Evolutionary conservation across 2,797 vertebrate species (phyloP), one percentile per base, ranked within the genome.

Genomic region (Artibeus jamaicensis): DNA sequence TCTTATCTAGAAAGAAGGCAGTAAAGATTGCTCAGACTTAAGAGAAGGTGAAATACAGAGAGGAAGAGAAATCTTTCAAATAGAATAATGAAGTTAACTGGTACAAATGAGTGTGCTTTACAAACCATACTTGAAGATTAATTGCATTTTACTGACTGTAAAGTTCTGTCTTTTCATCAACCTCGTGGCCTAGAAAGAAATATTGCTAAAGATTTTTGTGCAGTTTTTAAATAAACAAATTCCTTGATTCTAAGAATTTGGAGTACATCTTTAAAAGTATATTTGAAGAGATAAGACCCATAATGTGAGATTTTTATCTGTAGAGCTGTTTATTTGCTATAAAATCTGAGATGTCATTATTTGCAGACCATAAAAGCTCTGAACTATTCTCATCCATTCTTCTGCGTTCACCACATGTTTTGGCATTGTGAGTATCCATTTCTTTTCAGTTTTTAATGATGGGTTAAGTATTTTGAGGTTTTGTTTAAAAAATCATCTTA

Each of bases 1-100:
- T 97, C 98, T 93, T 97, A 98, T 98, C 94, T 92, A 98, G 97
- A 97, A 98, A 96, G 15, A 86, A 97, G 84, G 89, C 97, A 96
- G 94, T 94, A 91, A 96, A 97, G 96, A 95, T 92, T 90, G 44
- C 92, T 97, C 24, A 70, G 44, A 96, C 18, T 96, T 97, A 19
- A 96, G 97, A 97, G 97, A 88, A 93, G 39, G 91, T 59, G 26
- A 39, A 48, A 68, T 65, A 73, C 34, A 91, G 88, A 68, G 57
- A 84, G 18, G 81, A 65, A 84, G 95, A 97, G 90, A 94, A 97
- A 93, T 70, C 65, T 97, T 87, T 93, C 90, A 94, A 95, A 96
- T 55, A 95, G 83, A 95, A 95, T 86, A 46, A 94, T 84, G 89
- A 97, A 86, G 83, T 68, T 97, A 96, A 98, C 95, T 97, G 94